Evolutionary conservation across 1,140 invertebrate genomes (phyloP).

Genomic region (Anadara kagoshimensis): DNA sequence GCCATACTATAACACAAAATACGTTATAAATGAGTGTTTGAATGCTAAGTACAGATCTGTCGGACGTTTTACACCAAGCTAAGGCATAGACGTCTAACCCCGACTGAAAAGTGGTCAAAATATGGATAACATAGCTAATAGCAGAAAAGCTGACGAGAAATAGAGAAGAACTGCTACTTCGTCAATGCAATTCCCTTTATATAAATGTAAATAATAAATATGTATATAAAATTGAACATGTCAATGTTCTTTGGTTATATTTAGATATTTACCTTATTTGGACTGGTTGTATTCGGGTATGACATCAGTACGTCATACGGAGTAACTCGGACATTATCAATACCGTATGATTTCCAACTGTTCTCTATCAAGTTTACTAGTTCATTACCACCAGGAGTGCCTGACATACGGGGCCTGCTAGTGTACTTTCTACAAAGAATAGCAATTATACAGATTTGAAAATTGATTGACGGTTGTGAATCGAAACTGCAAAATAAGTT

Average conservation of each 20-base stretch:
- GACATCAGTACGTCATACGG: conserved; percentile 64
- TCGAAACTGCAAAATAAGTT: no score
- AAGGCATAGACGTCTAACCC: no score
- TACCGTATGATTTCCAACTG: conserved; percentile 46
- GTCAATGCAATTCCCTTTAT: no score
- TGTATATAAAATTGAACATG: background rate
- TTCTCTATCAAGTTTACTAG: conserved; percentile 38
- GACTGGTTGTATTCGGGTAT: conserved; percentile 52
- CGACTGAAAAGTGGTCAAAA: no score
- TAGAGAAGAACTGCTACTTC: background rate
- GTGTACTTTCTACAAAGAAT: conserved; percentile 16
- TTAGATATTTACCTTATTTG: conserved; percentile 53
- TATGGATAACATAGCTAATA: no score
- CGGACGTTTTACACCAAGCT: no score
- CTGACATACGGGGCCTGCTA: conserved; percentile 49
- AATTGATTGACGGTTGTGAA: no score
- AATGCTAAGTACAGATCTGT: no score
- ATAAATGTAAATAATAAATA: background rate
- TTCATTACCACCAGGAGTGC: conserved; percentile 44
- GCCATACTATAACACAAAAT: no score
- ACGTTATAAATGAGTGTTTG: no score
- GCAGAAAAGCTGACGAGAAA: background rate
- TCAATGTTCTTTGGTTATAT: background rate
- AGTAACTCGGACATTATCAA: conserved; percentile 48
- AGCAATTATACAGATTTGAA: no score